Percentiles rank a stretch among this genome's conserved stretches.
Evolutionary conservation across 1,140 invertebrate genomes (phyloP).

Genomic region (Papilio helenus): DNA sequence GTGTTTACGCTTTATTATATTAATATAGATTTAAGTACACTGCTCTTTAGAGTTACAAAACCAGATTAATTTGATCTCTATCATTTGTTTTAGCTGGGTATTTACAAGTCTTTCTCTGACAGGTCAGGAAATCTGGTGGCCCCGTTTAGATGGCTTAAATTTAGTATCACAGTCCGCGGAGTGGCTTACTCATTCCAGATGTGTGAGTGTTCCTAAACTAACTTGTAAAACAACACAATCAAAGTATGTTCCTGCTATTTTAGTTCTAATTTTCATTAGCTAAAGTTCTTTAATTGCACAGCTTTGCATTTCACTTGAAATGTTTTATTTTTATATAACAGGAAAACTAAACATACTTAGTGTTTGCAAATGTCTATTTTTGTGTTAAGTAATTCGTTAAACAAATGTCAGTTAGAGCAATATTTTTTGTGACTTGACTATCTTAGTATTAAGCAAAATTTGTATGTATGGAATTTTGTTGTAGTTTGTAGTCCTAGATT

Average conservation of each 20-base stretch:
- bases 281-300: background rate
- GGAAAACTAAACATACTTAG: too few species aligned
- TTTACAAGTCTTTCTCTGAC: constrained; percentile 29
- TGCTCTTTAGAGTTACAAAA: background rate
- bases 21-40: background rate
- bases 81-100: background rate
- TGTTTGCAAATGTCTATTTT: too few species aligned
- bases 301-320: too few species aligned
- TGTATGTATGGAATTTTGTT: too few species aligned
- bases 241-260: constrained; percentile 49
- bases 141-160: constrained; percentile 29
- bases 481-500: too few species aligned
- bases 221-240: constrained; percentile 55
- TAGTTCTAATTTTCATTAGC: background rate
- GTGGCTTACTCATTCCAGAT: constrained; percentile 58
- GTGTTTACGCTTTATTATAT: too few species aligned
- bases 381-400: too few species aligned
- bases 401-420: too few species aligned
- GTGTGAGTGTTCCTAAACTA: constrained; percentile 52
- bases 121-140: constrained; percentile 29
- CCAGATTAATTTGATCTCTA: background rate
- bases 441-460: too few species aligned
- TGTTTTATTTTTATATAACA: too few species aligned
- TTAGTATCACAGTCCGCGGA: constrained; percentile 29
- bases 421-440: too few species aligned